phyloP scores from a whole-genome alignment of 2,888 invertebrate genomes.

The Drosophila crucigera region DNA sequence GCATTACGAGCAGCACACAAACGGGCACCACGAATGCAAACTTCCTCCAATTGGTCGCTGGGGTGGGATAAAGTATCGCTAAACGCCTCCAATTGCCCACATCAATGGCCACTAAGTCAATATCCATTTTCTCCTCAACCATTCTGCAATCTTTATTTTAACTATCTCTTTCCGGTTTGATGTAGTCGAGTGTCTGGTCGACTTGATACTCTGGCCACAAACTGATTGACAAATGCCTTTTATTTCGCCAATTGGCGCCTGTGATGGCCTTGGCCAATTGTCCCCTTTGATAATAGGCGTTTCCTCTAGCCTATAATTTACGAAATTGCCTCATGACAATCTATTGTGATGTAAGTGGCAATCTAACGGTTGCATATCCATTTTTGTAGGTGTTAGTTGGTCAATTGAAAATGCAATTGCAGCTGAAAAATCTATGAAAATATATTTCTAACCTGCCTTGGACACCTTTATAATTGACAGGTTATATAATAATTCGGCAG shows the following conservation, averaged over 20 bases:
- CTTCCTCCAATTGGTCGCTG: constrained; percentile 70
- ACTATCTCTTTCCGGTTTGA: constrained; percentile 4
- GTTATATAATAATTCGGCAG: neutral
- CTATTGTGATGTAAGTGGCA: constrained; percentile 17
- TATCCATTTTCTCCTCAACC: constrained; percentile 57
- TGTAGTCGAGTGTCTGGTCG: constrained; percentile 20
- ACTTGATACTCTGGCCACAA: constrained; percentile 57
- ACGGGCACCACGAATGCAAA: constrained; percentile 74
- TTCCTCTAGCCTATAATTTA: constrained; percentile 61
- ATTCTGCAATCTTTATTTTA: constrained; percentile 36
- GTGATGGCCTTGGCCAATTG: constrained; percentile 43
- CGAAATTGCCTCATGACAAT: constrained; percentile 55
- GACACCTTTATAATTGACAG: neutral
- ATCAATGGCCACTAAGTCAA: constrained; percentile 77
- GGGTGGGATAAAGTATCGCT: constrained; percentile 73
- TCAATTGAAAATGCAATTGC: constrained; percentile 10
- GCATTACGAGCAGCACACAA: constrained; percentile 75
- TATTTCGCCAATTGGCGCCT: constrained; percentile 55
- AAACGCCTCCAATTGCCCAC: constrained; percentile 78
- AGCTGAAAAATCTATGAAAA: neutral
- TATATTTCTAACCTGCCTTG: neutral
- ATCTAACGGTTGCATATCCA: constrained; percentile 6
- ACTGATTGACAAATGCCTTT: constrained; percentile 66
- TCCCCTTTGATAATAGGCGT: constrained; percentile 30
- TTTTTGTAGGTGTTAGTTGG: constrained; percentile 6